These are phyloP conservation scores for Okapia johnstoni DNA, from an alignment of 2,113 vertebrate genomes.

Conservation along the genomic window DNA sequence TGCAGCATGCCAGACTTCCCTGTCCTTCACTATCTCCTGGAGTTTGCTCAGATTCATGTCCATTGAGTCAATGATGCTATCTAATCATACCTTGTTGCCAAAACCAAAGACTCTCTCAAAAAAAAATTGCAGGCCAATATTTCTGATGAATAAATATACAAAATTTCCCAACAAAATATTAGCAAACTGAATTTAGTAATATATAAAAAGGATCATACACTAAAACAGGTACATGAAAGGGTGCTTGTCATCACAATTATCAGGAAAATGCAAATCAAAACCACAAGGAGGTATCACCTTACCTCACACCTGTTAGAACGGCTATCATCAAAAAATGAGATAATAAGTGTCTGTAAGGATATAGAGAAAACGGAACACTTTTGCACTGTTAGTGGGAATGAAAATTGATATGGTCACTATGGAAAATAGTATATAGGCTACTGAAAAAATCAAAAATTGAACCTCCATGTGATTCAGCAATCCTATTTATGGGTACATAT, in stretches of 20 bases:
- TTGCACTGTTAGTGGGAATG: background rate
- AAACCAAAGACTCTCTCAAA: background rate
- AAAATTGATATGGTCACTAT: background rate
- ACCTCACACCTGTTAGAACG: background rate
- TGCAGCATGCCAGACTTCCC: background rate
- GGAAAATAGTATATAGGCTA: background rate
- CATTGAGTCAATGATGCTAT: background rate
- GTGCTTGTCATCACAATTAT: background rate
- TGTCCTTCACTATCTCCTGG: background rate
- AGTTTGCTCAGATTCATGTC: background rate
- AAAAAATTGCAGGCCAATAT: background rate
- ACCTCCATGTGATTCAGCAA: background rate
- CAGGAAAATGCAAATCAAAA: background rate
- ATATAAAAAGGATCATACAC: background rate
- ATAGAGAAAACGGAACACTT: background rate
- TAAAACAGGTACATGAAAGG: background rate
- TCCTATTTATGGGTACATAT: background rate
- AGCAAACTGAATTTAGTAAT: background rate
- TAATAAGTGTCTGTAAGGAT: background rate
- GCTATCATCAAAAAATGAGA: background rate
- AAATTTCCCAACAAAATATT: background rate
- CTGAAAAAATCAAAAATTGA: background rate
- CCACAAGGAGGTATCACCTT: background rate
- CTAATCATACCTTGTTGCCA: background rate
- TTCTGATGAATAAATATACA: background rate